Percentiles rank a stretch among this genome's conserved stretches.
These are phyloP conservation scores for Patella caerulea DNA, from an alignment of 2,888 invertebrate species.

Conservation along the genomic window DNA sequence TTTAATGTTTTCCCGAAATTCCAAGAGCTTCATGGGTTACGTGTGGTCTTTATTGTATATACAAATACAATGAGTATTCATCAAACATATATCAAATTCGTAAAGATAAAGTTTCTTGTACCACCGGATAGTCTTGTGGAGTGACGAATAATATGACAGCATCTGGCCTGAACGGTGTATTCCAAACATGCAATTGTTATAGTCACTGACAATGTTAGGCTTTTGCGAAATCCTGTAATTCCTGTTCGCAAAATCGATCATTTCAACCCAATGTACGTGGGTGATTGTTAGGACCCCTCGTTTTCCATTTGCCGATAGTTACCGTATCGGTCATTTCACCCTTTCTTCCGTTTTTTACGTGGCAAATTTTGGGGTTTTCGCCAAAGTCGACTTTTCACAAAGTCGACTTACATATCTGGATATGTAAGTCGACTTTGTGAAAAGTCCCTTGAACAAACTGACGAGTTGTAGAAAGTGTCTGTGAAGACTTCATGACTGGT, in stretches of 20 bases:
- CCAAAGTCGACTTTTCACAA: no score
- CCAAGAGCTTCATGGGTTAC: conserved; percentile 19
- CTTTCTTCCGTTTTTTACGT: conserved; percentile 29
- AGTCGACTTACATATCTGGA: no score
- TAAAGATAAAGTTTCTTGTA: conserved; percentile 29
- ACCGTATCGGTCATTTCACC: conserved; percentile 21
- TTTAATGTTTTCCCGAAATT: conserved; percentile 22
- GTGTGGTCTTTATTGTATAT: conserved; percentile 20
- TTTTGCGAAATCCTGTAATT: conserved; percentile 23
- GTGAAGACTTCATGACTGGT: conserved; percentile 19
- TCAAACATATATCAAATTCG: conserved; percentile 16
- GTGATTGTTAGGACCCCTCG: conserved; percentile 26
- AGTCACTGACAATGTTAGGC: conserved; percentile 27
- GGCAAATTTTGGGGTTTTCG: conserved; percentile 29
- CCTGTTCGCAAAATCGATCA: conserved; percentile 28
- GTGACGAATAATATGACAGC: conserved; percentile 34
- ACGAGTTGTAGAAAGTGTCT: conserved; percentile 22
- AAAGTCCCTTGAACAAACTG: conserved; percentile 17
- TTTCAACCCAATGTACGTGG: conserved; percentile 25
- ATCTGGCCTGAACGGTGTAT: conserved; percentile 34
- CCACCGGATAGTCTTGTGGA: conserved; percentile 26
- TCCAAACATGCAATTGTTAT: conserved; percentile 31
- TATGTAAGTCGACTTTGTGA: conserved; percentile 18
- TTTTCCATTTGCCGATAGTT: conserved; percentile 31
- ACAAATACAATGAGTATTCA: conserved; percentile 26